A percentile compares a stretch with the other conserved stretches of the same genome.
Evolutionary conservation across 1,140 invertebrate genomes (phyloP).

Genomic region (Harlomillsia oculata): DNA sequence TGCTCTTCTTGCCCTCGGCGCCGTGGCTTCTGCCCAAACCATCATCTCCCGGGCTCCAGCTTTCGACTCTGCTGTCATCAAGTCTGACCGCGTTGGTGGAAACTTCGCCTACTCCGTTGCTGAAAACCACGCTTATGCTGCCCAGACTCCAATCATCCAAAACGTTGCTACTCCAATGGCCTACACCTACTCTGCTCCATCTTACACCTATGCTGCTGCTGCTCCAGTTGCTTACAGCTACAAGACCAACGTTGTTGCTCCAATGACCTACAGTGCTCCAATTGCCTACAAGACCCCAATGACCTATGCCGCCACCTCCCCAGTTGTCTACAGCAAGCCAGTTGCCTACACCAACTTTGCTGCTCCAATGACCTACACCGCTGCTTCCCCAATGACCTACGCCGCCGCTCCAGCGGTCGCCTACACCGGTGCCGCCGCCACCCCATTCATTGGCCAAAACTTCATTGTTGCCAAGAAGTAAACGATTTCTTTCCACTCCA

Average conservation of each 20-base stretch:
- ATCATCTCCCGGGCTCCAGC: slow-evolving; percentile 43
- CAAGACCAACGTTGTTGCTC: neutral
- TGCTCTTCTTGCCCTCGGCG: slow-evolving; percentile 31
- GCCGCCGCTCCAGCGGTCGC: slow-evolving; percentile 4
- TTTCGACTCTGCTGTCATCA: slow-evolving; percentile 46
- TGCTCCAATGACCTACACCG: neutral
- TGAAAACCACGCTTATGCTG: slow-evolving; percentile 47
- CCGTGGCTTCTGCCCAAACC: slow-evolving; percentile 36
- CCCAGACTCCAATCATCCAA: slow-evolving; percentile 43
- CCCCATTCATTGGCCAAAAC: too few relatives aligned
- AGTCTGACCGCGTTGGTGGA: slow-evolving; percentile 45
- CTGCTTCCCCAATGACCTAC: slow-evolving; percentile 3
- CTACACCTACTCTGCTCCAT: slow-evolving; percentile 37
- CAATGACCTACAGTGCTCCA: too few relatives aligned
- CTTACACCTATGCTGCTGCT: neutral
- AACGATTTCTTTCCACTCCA: too few relatives aligned
- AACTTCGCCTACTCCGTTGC: slow-evolving; percentile 49
- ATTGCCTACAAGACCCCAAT: too few relatives aligned
- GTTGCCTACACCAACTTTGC: too few relatives aligned
- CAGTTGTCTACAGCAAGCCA: too few relatives aligned
- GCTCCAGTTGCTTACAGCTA: too few relatives aligned
- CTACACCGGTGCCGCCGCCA: too few relatives aligned
- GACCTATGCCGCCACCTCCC: too few relatives aligned
- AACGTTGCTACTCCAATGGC: slow-evolving; percentile 38
- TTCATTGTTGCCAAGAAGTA: too few relatives aligned